Percentiles rank a stretch among this genome's conserved stretches.
Conservation (phyloP, 2,797 vertebrate genomes). For the Aulostomus chinensis region DNA sequence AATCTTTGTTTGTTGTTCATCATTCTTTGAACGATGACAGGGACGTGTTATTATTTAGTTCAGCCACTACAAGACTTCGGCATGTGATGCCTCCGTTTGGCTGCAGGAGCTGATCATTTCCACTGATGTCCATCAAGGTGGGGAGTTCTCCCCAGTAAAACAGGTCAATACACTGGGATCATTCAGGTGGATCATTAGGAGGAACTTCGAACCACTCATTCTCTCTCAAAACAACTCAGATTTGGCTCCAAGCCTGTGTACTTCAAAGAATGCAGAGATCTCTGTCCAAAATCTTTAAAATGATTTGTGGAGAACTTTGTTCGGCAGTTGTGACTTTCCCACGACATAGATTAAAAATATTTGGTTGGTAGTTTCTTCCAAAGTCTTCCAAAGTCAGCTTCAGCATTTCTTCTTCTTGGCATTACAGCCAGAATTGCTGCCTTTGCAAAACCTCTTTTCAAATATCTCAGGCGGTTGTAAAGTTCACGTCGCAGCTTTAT, state of each 20-base stretch:
- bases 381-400: slow-evolving; percentile 31
- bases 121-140: slow-evolving; percentile 9
- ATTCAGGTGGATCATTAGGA: no score
- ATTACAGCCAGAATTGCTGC: slow-evolving; percentile 22
- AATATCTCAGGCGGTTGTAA: slow-evolving; percentile 18
- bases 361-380: slow-evolving; percentile 23
- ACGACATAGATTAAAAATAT: slow-evolving; percentile 32
- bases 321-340: slow-evolving; percentile 5
- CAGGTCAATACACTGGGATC: no score
- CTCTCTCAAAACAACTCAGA: no score
- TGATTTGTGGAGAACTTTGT: no score
- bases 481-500: slow-evolving; percentile 18
- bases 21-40: no score
- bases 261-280: no score
- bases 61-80: neutral
- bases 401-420: slow-evolving; percentile 35
- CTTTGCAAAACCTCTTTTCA: slow-evolving; percentile 30
- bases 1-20: no score
- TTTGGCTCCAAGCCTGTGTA: no score
- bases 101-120: neutral
- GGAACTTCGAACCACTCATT: no score
- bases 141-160: slow-evolving; percentile 13
- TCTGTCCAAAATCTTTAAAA: no score
- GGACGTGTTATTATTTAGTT: slow-evolving; percentile 1
- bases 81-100: slow-evolving; percentile 10